Conservation (phyloP, 2,113 vertebrate species). For the Pedetes capensis region DNA sequence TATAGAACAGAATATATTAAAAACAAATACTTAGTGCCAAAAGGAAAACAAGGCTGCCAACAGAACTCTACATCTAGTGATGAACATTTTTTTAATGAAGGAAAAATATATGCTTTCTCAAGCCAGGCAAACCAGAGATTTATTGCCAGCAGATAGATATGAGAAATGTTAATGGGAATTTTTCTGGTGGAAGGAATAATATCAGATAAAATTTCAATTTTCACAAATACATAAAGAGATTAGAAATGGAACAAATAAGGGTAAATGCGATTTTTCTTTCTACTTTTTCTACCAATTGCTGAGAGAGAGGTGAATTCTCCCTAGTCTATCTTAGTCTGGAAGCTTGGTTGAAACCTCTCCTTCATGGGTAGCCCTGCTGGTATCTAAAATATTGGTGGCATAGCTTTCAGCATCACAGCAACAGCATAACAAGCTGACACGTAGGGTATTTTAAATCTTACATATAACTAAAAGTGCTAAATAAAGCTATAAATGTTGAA, state of each 20-base stretch:
- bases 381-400: too few species aligned
- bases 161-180: background rate
- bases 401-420: too few species aligned
- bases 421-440: too few species aligned
- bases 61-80: background rate
- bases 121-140: background rate
- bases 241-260: background rate
- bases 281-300: too few species aligned
- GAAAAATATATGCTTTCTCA: background rate
- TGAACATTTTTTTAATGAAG: background rate
- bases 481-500: background rate
- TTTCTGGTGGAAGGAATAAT: background rate
- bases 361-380: too few species aligned
- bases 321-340: too few species aligned
- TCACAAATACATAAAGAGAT: background rate
- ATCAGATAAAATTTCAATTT: background rate
- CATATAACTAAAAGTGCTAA: background rate
- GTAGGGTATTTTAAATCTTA: background rate
- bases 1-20: background rate
- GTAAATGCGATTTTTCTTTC: background rate
- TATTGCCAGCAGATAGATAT: background rate
- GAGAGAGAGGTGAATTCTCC: too few species aligned
- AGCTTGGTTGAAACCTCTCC: too few species aligned
- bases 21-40: background rate
- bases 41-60: background rate